Percentiles rank a stretch among this genome's conserved stretches.
Evolutionary conservation across 2,888 invertebrate species (phyloP).

Genomic region (Sepioteuthis lessoniana): DNA sequence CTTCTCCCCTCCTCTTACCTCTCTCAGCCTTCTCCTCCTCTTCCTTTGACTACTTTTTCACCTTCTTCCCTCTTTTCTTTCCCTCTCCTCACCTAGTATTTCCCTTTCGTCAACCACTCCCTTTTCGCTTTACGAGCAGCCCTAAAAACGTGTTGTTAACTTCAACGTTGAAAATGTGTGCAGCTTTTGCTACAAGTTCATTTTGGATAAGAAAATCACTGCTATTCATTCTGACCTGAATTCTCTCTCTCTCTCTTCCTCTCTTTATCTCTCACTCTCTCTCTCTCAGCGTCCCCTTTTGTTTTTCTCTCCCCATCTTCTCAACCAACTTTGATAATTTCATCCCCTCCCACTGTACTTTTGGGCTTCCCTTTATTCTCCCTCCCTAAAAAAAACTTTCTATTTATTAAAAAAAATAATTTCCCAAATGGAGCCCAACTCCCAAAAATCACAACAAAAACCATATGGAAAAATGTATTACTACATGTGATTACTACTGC

Average conservation of each 20-base stretch:
- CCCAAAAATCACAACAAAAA: background rate
- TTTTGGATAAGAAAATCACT: background rate
- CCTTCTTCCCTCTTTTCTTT: background rate
- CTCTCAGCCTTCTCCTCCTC: background rate
- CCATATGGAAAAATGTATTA: background rate
- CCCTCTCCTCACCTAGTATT: background rate
- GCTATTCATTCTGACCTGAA: constrained; percentile 10
- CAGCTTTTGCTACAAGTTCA: constrained; percentile 21
- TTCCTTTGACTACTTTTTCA: background rate
- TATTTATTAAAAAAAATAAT: background rate
- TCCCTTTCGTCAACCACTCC: background rate
- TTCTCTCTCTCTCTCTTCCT: background rate
- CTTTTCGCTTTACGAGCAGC: background rate
- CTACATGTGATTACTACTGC: background rate
- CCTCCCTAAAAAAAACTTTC: background rate
- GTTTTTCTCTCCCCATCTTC: background rate
- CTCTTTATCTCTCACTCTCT: too few relatives aligned
- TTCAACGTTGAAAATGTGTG: background rate
- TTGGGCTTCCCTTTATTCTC: background rate
- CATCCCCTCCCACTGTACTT: background rate
- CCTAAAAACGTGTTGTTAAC: background rate
- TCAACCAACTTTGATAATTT: background rate
- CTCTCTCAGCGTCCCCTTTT: background rate
- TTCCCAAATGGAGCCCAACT: background rate
- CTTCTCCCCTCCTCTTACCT: too few relatives aligned